Evolutionary conservation across 2,113 vertebrate species (phyloP).

Genomic region (Rattus rattus): DNA sequence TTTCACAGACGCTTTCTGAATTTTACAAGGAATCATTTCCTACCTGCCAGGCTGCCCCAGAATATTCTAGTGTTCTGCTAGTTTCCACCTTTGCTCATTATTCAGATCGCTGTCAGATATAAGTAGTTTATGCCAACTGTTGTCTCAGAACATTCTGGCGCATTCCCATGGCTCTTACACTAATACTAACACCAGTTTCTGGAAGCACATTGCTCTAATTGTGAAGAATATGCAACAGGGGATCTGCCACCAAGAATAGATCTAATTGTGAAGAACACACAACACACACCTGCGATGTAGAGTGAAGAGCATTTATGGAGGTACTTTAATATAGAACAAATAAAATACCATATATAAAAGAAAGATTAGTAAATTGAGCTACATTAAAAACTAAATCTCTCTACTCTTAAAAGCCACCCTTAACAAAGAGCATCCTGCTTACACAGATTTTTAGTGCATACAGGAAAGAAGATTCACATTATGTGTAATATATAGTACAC

Average conservation of each 20-base stretch:
- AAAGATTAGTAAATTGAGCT: neutral
- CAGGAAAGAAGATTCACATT: neutral
- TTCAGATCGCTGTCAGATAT: neutral
- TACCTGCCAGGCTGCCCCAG: neutral
- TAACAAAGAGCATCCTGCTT: neutral
- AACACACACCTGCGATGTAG: neutral
- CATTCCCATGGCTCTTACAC: neutral
- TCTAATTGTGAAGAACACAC: neutral
- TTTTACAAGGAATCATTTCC: neutral
- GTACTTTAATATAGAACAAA: neutral
- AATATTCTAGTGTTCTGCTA: neutral
- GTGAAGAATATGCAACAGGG: neutral
- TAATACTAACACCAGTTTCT: neutral
- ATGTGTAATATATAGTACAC: too few relatives aligned
- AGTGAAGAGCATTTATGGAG: neutral
- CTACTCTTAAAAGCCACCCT: neutral
- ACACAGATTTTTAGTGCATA: neutral
- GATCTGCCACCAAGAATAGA: neutral
- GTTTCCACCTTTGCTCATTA: neutral
- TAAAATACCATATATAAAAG: neutral
- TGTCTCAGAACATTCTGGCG: neutral
- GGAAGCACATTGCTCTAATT: neutral
- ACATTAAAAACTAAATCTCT: slow-evolving; percentile 47
- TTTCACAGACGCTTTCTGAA: neutral
- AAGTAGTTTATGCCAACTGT: neutral